phyloP scores from a whole-genome alignment of 2,888 invertebrate genomes.

The Dynastes grantii region DNA sequence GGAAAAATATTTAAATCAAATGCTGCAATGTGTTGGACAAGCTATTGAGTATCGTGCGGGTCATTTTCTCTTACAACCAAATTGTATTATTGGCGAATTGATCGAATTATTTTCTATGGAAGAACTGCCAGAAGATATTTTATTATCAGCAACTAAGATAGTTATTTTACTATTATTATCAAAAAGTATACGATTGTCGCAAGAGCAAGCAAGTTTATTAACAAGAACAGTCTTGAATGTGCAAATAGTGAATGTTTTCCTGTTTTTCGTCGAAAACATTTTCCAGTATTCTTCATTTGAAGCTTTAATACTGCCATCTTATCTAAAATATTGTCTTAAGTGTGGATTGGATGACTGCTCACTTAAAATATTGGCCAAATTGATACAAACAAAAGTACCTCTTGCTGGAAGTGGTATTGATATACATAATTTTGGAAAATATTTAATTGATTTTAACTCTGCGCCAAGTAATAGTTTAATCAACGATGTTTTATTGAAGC shows the following conservation, averaged over 20 bases:
- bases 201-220: constrained; percentile 82
- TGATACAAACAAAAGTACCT: constrained; percentile 80
- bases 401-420: constrained; percentile 76
- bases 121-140: constrained; percentile 71
- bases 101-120: constrained; percentile 71
- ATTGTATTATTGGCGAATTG: constrained; percentile 75
- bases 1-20: constrained; percentile 65
- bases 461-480: constrained; percentile 66
- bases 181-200: constrained; percentile 77
- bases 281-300: constrained; percentile 81
- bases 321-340: constrained; percentile 76
- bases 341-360: constrained; percentile 73
- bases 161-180: constrained; percentile 76
- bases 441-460: constrained; percentile 76
- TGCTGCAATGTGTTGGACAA: constrained; percentile 76
- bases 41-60: constrained; percentile 79
- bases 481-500: constrained; percentile 68
- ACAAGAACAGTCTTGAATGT: constrained; percentile 77
- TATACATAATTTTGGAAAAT: constrained; percentile 78
- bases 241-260: constrained; percentile 74
- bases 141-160: constrained; percentile 73
- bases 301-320: constrained; percentile 79
- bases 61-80: constrained; percentile 75
- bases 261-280: constrained; percentile 79
- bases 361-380: constrained; percentile 77